Base-by-base conservation (phyloP, 2,888 invertebrate species). In the Congeria kusceri region DNA sequence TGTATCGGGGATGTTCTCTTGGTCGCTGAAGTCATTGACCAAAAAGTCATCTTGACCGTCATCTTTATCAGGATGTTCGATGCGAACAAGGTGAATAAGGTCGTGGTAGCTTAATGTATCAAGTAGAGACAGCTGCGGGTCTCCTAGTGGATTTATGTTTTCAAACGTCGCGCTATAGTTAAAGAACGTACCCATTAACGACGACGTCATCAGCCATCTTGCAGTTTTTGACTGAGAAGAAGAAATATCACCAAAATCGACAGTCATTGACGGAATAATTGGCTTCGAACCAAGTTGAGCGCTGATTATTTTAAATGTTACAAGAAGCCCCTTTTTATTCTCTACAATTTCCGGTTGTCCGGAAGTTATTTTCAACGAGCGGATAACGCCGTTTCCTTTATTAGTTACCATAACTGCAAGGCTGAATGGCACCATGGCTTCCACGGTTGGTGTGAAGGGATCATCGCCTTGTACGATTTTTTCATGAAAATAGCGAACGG, bases 301-400 rank as follows among this genome's bases (percentile, higher is more conserved):
- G 25, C 83, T 86, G 23, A 84, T 86, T 29, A 89, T 88, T 73
- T 85, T 80, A 63, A 89, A 88, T 28, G 77, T 56, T 7, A 89
- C 68, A 11, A 87, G 61, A 18, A 88, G 64, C 18, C 89, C 88
- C 63, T 89, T 89, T 32, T 88, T 86, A 58, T 89, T 89, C 74
- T 88, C 89, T 29, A 88, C 84, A 32, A 89, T 89, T 71, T 88
- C 86, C 5, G 89, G 89, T 62, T 89, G 88, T 18, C 83, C 86
- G 13, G 89, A 88, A 11, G 87, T 79, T 27, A 89, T 87, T 57
- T 80, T 72, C 18, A 89, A 47, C 20, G 81, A 76, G 11, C 75
- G 77, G 5, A 88, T 87, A 18, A 77, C n/a, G 5, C 89, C 88
- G 69, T 85, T 81, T 0, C 88, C 89, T 7, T 61, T 53, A 66